Evolutionary conservation across 2,888 invertebrate genomes (phyloP).

Genomic region (Philereme transversata): DNA sequence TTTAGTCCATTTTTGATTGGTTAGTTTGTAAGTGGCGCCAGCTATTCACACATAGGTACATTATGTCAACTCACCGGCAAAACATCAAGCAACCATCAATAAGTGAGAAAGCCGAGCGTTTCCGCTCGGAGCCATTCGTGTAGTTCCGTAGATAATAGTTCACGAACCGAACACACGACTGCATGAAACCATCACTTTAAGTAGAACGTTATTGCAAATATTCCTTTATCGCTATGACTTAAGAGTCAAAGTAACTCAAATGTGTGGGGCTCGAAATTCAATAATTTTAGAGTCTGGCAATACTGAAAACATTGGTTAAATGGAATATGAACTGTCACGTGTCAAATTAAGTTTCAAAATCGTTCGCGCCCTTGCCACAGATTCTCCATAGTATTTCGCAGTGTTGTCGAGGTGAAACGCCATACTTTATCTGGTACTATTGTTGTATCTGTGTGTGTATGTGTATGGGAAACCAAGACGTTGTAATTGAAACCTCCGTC

Average conservation of each 20-base stretch:
- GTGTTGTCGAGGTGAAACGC: slow-evolving; percentile 7
- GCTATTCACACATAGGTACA: not conserved
- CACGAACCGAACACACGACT: slow-evolving; percentile 57
- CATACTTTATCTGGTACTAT: not conserved
- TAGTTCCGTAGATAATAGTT: slow-evolving; percentile 54
- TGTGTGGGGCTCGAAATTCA: not conserved
- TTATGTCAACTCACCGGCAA: slow-evolving; percentile 33
- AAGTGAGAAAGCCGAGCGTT: slow-evolving; percentile 54
- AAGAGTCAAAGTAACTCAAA: not conserved
- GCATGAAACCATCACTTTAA: slow-evolving; percentile 21
- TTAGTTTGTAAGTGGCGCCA: slow-evolving; percentile 9
- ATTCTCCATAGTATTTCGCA: not conserved
- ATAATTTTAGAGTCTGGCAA: not conserved
- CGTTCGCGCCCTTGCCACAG: not conserved
- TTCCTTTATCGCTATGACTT: slow-evolving; percentile 10
- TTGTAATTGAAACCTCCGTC: slow-evolving; percentile 52
- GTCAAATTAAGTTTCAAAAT: slow-evolving; percentile 8
- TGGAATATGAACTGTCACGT: slow-evolving; percentile 2
- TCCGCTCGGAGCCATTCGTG: slow-evolving; percentile 71
- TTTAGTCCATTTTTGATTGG: slow-evolving; percentile 4
- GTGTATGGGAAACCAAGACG: slow-evolving; percentile 66
- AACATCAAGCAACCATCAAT: slow-evolving; percentile 45
- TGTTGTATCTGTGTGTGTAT: slow-evolving; percentile 37
- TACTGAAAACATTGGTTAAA: not conserved
- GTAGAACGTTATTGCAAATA: not conserved